Conservation (phyloP, 1,140 invertebrate species). For the Neomicropteryx cornuta region DNA sequence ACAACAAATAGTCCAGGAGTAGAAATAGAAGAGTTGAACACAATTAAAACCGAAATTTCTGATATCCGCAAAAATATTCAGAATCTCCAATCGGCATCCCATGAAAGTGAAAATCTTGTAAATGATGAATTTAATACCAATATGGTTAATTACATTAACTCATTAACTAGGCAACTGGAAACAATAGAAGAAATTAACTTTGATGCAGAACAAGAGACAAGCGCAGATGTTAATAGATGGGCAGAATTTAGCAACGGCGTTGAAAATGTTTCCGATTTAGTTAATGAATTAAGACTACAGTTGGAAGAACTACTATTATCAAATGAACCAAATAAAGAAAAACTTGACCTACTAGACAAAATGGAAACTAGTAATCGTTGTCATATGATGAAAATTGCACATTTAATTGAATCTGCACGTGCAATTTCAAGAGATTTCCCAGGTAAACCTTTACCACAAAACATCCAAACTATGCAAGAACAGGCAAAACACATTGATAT, state of each 20-base stretch:
- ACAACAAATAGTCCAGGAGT: slow-evolving; percentile 40
- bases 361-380: slow-evolving; percentile 47
- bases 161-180: slow-evolving; percentile 31
- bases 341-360: slow-evolving; percentile 53
- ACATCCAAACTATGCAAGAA: too few species aligned
- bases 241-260: slow-evolving; percentile 52
- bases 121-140: slow-evolving; percentile 31
- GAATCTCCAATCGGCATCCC: slow-evolving; percentile 23
- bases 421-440: slow-evolving; percentile 51
- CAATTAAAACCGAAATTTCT: slow-evolving; percentile 29
- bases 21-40: slow-evolving; percentile 31
- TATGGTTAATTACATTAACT: slow-evolving; percentile 31
- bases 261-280: slow-evolving; percentile 36
- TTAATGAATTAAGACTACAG: slow-evolving; percentile 41
- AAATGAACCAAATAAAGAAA: slow-evolving; percentile 45
- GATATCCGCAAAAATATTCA: slow-evolving; percentile 23
- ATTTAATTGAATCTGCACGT: slow-evolving; percentile 41
- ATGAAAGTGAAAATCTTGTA: slow-evolving; percentile 20
- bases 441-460: too few species aligned
- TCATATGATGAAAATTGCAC: slow-evolving; percentile 36
- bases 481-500: slow-evolving; percentile 56
- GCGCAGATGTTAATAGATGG: slow-evolving; percentile 54
- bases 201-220: slow-evolving; percentile 46
- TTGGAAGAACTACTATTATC: slow-evolving; percentile 45
- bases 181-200: slow-evolving; percentile 49